Evolutionary conservation across 2,797 vertebrate species (phyloP).

Genomic region (Aphelocoma californica): DNA sequence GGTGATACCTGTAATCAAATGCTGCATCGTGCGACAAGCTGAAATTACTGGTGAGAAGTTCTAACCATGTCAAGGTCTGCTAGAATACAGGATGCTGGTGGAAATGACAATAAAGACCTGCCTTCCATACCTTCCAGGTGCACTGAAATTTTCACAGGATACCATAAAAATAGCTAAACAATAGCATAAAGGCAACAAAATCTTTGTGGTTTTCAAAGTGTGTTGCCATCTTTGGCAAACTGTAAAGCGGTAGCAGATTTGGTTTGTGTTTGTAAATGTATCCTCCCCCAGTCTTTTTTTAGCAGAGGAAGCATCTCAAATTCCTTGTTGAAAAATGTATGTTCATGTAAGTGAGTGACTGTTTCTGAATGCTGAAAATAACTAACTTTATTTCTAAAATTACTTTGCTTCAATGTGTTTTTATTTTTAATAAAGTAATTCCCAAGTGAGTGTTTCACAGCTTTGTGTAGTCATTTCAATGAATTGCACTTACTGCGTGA

Average conservation of each 20-base stretch:
- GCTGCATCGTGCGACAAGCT: fast-evolving
- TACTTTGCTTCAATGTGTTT: background rate
- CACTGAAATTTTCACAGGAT: background rate
- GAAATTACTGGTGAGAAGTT: background rate
- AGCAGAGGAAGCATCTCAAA: background rate
- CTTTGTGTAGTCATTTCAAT: background rate
- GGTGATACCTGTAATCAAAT: background rate
- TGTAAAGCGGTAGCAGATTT: background rate
- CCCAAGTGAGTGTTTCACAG: background rate
- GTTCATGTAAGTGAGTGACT: background rate
- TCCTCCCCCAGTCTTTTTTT: background rate
- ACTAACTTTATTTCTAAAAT: constrained; percentile 25
- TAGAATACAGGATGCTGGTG: background rate
- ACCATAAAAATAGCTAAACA: background rate
- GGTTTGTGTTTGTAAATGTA: background rate
- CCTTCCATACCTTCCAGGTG: background rate
- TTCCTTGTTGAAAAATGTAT: background rate
- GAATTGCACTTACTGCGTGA: background rate
- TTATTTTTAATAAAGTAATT: constrained; percentile 62
- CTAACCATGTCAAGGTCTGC: background rate
- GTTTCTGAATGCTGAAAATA: constrained; percentile 13
- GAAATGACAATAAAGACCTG: background rate
- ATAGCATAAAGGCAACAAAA: background rate
- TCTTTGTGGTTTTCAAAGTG: background rate
- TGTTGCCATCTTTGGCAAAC: background rate